These are phyloP conservation scores for Drosophila demipolita DNA, from an alignment of 2,888 invertebrate genomes.

Conservation along the genomic window DNA sequence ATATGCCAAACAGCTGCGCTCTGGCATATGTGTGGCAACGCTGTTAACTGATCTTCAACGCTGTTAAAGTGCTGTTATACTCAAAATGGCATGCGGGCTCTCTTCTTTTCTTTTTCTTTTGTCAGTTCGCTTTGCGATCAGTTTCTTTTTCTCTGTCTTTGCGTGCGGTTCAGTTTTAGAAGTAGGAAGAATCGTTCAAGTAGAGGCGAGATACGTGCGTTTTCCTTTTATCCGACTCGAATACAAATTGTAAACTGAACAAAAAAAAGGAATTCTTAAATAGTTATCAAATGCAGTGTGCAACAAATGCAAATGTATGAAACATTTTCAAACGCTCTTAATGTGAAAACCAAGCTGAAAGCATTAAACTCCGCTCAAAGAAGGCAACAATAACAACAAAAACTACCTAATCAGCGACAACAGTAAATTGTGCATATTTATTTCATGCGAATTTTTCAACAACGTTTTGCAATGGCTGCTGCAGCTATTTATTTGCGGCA, in stretches of 20 bases:
- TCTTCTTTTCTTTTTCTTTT: slow-evolving; percentile 44
- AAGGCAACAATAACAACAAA: slow-evolving; percentile 58
- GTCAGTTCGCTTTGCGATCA: slow-evolving; percentile 68
- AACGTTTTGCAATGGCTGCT: slow-evolving; percentile 19
- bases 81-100: slow-evolving; percentile 51
- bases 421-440: slow-evolving; percentile 71
- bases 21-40: slow-evolving; percentile 49
- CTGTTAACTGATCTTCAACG: slow-evolving; percentile 42
- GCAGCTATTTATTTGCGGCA: slow-evolving; percentile 5
- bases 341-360: slow-evolving; percentile 44
- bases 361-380: slow-evolving; percentile 36
- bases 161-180: slow-evolving; percentile 77
- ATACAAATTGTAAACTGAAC: slow-evolving; percentile 57
- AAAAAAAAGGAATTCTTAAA: slow-evolving; percentile 65
- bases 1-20: slow-evolving; percentile 58
- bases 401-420: slow-evolving; percentile 58
- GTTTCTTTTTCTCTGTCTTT: slow-evolving; percentile 82
- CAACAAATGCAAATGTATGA: slow-evolving; percentile 54
- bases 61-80: slow-evolving; percentile 52
- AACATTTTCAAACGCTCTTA: slow-evolving; percentile 25
- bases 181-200: slow-evolving; percentile 71
- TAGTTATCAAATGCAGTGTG: slow-evolving; percentile 49
- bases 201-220: slow-evolving; percentile 70
- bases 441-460: slow-evolving; percentile 58
- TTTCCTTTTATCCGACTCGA: slow-evolving; percentile 69